These are phyloP conservation scores for Anguilla anguilla DNA, from an alignment of 2,797 vertebrate species.

Conservation along the genomic window DNA sequence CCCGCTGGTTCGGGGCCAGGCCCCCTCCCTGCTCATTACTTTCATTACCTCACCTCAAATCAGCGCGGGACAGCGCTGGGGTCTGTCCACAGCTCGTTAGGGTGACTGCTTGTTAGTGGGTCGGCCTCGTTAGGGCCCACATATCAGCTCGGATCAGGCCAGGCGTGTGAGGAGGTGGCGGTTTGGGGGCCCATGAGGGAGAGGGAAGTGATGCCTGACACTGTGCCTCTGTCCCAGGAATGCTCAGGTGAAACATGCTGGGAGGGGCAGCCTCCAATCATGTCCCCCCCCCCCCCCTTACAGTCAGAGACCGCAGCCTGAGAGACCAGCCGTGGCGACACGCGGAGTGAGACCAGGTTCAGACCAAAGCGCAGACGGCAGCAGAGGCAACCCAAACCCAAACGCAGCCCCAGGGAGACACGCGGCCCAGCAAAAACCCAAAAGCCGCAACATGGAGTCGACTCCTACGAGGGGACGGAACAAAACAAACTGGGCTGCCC, in stretches of 20 bases:
- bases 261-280: neutral
- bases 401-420: neutral
- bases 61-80: slow-evolving; percentile 72
- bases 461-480: slow-evolving; percentile 58
- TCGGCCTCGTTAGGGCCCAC: slow-evolving; percentile 50
- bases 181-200: slow-evolving; percentile 18
- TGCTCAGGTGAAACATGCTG: neutral
- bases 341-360: neutral
- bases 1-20: slow-evolving; percentile 71
- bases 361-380: neutral
- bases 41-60: slow-evolving; percentile 78
- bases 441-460: slow-evolving; percentile 69
- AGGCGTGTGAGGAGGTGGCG: slow-evolving; percentile 43
- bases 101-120: slow-evolving; percentile 68
- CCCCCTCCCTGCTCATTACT: slow-evolving; percentile 73
- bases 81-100: slow-evolving; percentile 78
- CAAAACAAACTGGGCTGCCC: slow-evolving; percentile 68
- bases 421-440: neutral
- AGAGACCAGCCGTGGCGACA: slow-evolving; percentile 46
- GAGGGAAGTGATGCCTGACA: slow-evolving; percentile 2
- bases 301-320: slow-evolving; percentile 35
- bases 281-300: slow-evolving; percentile 17
- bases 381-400: neutral
- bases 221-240: neutral
- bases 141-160: slow-evolving; percentile 55